phyloP scores from a whole-genome alignment of 2,888 invertebrate species.

The Trachelus stipa region DNA sequence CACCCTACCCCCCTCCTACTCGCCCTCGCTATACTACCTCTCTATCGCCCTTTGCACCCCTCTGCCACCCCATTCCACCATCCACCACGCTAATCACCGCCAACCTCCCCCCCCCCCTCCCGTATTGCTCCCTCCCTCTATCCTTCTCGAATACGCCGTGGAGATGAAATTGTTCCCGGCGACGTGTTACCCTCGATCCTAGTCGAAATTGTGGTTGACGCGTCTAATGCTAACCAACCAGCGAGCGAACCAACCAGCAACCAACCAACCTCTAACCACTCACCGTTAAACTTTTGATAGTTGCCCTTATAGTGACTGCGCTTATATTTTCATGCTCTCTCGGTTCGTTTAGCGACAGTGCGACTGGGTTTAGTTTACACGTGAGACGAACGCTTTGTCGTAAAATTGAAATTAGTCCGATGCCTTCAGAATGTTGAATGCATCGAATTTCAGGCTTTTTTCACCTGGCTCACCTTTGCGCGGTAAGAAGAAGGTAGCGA shows the following conservation, averaged over 20 bases:
- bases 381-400: neutral
- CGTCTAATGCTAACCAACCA: neutral
- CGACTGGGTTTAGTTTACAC: neutral
- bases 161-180: slow-evolving; percentile 45
- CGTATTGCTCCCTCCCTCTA: slow-evolving; percentile 1
- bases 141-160: slow-evolving; percentile 28
- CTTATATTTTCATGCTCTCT: neutral
- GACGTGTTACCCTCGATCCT: slow-evolving; percentile 26
- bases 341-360: neutral
- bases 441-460: neutral
- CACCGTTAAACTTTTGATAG: neutral
- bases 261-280: neutral
- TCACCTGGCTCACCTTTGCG: neutral
- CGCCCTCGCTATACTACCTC: neutral
- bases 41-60: slow-evolving; percentile 10
- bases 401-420: neutral
- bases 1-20: slow-evolving; percentile 3
- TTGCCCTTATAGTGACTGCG: neutral
- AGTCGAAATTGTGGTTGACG: slow-evolving; percentile 20
- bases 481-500: neutral
- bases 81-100: slow-evolving; percentile 46
- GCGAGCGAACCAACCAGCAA: too few species aligned
- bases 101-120: slow-evolving; percentile 1
- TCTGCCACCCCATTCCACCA: slow-evolving; percentile 19
- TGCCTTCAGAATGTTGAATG: neutral